Percentiles rank a stretch among this genome's conserved stretches.
These are phyloP conservation scores for Leistus spinibarbis DNA, from an alignment of 2,888 invertebrate species.

Conservation along the genomic window DNA sequence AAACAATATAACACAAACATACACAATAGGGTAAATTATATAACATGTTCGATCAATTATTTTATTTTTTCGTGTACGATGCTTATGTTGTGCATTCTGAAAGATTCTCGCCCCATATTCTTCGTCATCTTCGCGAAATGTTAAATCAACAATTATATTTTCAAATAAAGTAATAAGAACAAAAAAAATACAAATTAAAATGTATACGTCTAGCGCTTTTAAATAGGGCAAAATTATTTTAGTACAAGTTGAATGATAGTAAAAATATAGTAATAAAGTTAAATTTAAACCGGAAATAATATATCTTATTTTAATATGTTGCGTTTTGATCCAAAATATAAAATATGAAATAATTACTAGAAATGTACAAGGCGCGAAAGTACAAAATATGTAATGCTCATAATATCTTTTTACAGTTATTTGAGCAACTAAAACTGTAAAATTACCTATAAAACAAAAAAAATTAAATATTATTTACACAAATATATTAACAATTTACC, in stretches of 20 bases:
- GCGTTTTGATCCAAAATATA: slow-evolving; percentile 44
- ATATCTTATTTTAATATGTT: slow-evolving; percentile 40
- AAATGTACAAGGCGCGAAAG: slow-evolving; percentile 44
- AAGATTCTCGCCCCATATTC: slow-evolving; percentile 24
- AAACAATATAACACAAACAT: slow-evolving; percentile 13
- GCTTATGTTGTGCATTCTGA: slow-evolving; percentile 12
- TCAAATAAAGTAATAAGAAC: slow-evolving; percentile 43
- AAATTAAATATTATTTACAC: neutral
- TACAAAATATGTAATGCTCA: slow-evolving; percentile 44
- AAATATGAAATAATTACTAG: slow-evolving; percentile 45
- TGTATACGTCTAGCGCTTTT: slow-evolving; percentile 46
- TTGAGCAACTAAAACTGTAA: slow-evolving; percentile 45
- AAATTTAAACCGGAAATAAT: slow-evolving; percentile 19
- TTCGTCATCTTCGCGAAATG: slow-evolving; percentile 11
- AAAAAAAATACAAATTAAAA: slow-evolving; percentile 43
- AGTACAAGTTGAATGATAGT: slow-evolving; percentile 33
- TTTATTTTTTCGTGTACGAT: slow-evolving; percentile 11
- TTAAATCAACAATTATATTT: slow-evolving; percentile 41
- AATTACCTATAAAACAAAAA: slow-evolving; percentile 45
- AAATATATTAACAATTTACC: slow-evolving; percentile 40
- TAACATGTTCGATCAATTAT: slow-evolving; percentile 22
- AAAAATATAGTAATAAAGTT: slow-evolving; percentile 37
- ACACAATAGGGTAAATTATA: slow-evolving; percentile 16
- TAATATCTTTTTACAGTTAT: slow-evolving; percentile 44
- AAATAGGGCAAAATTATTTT: slow-evolving; percentile 42